Evolutionary conservation across 2,113 vertebrate genomes (phyloP).

Genomic region (Gobius niger): DNA sequence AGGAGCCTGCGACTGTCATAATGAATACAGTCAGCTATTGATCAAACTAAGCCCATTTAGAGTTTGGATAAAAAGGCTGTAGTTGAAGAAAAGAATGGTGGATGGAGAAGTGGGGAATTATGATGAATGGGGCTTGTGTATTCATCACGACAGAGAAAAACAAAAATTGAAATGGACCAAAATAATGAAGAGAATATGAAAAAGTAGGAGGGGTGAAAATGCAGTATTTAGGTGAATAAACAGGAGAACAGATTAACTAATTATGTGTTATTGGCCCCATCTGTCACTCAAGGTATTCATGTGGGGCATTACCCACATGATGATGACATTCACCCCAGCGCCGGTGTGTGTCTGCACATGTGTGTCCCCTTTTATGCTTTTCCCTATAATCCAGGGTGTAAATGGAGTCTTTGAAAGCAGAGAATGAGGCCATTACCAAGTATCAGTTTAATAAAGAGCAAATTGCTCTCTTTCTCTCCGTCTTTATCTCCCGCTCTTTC

Average conservation of each 20-base stretch:
- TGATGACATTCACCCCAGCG: conserved; percentile 64
- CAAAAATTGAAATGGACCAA: conserved; percentile 22
- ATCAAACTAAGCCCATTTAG: conserved; percentile 69
- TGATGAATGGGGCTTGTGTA: conserved; percentile 33
- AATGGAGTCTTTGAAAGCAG: conserved; percentile 82
- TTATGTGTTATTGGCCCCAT: conserved; percentile 68
- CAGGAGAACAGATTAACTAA: conserved; percentile 46
- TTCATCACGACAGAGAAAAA: conserved; percentile 20
- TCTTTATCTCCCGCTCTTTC: conserved; percentile 47
- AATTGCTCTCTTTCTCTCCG: conserved; percentile 56
- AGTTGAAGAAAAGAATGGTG: conserved; percentile 50
- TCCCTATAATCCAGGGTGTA: conserved; percentile 72
- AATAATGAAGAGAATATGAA: conserved; percentile 29
- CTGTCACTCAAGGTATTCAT: conserved; percentile 74
- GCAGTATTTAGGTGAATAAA: conserved; percentile 11
- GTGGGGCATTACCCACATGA: conserved; percentile 66
- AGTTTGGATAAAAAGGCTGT: conserved; percentile 63
- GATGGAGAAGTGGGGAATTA: conserved; percentile 37
- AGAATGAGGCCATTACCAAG: conserved; percentile 83
- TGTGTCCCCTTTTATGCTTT: conserved; percentile 67
- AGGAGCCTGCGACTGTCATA: conserved; percentile 58
- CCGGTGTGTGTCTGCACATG: conserved; percentile 22
- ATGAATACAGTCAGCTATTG: conserved; percentile 70
- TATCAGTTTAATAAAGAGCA: conserved; percentile 83
- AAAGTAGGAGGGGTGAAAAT: conserved; percentile 15